Conservation (phyloP, 2,113 vertebrate genomes). For the Sinocyclocheilus grahami region DNA sequence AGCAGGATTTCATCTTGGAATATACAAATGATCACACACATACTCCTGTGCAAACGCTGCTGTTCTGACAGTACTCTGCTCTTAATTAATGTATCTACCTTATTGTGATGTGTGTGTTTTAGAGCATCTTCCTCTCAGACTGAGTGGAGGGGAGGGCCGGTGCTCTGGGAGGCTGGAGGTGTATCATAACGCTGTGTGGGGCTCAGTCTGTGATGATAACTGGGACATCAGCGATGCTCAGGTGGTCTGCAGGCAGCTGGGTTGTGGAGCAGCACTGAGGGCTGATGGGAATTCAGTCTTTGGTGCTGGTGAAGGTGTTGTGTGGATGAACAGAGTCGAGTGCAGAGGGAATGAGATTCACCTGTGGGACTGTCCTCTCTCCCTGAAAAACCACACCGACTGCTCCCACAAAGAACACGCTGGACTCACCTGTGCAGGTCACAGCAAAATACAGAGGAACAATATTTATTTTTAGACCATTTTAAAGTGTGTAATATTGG, state of each 20-base stretch:
- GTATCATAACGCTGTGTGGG: slow-evolving; percentile 31
- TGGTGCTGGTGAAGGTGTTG: background rate
- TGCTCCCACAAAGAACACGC: background rate
- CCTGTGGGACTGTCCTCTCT: slow-evolving; percentile 9
- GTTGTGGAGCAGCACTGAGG: slow-evolving; percentile 55
- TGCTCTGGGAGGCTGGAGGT: slow-evolving; percentile 54
- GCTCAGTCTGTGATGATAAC: slow-evolving; percentile 49
- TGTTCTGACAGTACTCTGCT: too few relatives aligned
- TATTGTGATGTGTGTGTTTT: slow-evolving; percentile 3
- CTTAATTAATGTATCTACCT: too few relatives aligned
- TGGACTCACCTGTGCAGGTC: slow-evolving; percentile 55
- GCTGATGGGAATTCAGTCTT: slow-evolving; percentile 18
- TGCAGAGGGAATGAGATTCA: slow-evolving; percentile 57
- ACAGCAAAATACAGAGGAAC: background rate
- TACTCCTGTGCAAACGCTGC: too few relatives aligned
- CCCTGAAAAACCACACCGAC: too few relatives aligned
- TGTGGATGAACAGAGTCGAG: slow-evolving; percentile 29
- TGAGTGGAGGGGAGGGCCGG: slow-evolving; percentile 31
- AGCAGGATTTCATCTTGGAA: too few relatives aligned
- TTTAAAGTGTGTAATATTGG: too few relatives aligned
- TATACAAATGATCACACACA: too few relatives aligned
- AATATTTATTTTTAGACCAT: too few relatives aligned
- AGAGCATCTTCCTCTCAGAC: slow-evolving; percentile 20
- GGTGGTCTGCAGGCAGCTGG: slow-evolving; percentile 59
- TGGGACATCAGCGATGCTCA: slow-evolving; percentile 56